phyloP scores from a whole-genome alignment of 2,888 invertebrate genomes.

The Amblyjoppa proteus region DNA sequence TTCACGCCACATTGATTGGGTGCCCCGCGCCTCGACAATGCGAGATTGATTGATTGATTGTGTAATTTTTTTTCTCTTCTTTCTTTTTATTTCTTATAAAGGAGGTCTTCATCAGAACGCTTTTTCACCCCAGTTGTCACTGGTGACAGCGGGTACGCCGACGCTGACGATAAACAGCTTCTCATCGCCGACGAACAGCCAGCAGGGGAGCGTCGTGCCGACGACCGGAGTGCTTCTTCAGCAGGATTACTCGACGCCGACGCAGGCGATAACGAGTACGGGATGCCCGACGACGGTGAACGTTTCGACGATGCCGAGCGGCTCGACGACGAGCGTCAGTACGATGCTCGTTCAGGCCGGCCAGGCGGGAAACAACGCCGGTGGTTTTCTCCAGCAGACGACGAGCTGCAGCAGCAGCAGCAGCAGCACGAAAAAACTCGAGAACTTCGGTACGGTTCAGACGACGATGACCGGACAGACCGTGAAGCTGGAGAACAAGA shows the following conservation, averaged over 20 bases:
- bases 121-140: constrained; percentile 81
- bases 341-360: constrained; percentile 77
- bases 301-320: constrained; percentile 78
- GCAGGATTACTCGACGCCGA: constrained; percentile 85
- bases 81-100: constrained; percentile 56
- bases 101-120: constrained; percentile 81
- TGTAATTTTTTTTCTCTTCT: neutral
- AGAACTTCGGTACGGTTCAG: constrained; percentile 81
- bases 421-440: constrained; percentile 79
- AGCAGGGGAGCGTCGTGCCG: constrained; percentile 76
- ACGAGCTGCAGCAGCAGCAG: constrained; percentile 61
- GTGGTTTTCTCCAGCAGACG: constrained; percentile 71
- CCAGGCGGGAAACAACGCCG: constrained; percentile 73
- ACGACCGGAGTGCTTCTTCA: constrained; percentile 81
- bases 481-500: constrained; percentile 82
- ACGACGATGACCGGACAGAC: constrained; percentile 77
- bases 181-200: constrained; percentile 78
- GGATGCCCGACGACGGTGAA: constrained; percentile 85
- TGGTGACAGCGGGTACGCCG: constrained; percentile 80
- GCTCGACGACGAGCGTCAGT: constrained; percentile 75
- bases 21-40: neutral
- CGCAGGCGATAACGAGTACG: constrained; percentile 83
- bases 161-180: constrained; percentile 81
- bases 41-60: neutral
- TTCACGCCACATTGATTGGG: neutral